These are phyloP conservation scores for Ormia ochracea DNA, from an alignment of 2,888 invertebrate genomes.

Conservation along the genomic window DNA sequence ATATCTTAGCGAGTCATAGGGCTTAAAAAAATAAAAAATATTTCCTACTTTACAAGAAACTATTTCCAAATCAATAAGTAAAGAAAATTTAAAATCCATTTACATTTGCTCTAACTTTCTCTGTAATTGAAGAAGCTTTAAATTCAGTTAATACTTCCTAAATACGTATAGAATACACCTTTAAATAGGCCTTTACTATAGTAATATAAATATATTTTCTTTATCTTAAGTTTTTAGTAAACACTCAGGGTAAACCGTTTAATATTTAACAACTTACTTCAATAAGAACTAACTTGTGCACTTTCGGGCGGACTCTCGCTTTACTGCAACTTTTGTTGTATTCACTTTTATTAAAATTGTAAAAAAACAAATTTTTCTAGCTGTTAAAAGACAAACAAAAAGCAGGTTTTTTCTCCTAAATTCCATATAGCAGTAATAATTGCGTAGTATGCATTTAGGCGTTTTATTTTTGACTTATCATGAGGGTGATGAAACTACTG, in stretches of 20 bases:
- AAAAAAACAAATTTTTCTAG: not conserved
- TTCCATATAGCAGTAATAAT: slow-evolving; percentile 31
- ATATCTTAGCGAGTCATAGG: not conserved
- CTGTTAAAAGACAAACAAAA: slow-evolving; percentile 30
- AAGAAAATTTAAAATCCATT: too few relatives aligned
- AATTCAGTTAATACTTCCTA: not conserved
- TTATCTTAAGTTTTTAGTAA: not conserved
- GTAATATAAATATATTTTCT: not conserved
- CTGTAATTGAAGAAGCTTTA: not conserved
- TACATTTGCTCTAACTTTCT: not conserved
- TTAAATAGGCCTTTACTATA: too few relatives aligned
- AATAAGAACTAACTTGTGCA: not conserved
- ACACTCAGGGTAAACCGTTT: not conserved
- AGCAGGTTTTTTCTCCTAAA: not conserved
- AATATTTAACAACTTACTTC: slow-evolving; percentile 11
- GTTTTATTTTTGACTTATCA: not conserved
- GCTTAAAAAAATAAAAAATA: not conserved
- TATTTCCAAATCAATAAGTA: too few relatives aligned
- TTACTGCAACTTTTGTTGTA: slow-evolving; percentile 15
- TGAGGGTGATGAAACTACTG: slow-evolving; percentile 21
- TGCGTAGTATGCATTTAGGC: slow-evolving; percentile 48
- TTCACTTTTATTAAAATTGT: slow-evolving; percentile 28
- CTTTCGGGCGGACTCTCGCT: not conserved
- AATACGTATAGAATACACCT: too few relatives aligned
- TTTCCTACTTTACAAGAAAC: slow-evolving; percentile 7